A percentile compares a stretch with the other conserved stretches of the same genome.
Evolutionary conservation across 2,888 invertebrate species (phyloP).

Genomic region (Catocala nupta): DNA sequence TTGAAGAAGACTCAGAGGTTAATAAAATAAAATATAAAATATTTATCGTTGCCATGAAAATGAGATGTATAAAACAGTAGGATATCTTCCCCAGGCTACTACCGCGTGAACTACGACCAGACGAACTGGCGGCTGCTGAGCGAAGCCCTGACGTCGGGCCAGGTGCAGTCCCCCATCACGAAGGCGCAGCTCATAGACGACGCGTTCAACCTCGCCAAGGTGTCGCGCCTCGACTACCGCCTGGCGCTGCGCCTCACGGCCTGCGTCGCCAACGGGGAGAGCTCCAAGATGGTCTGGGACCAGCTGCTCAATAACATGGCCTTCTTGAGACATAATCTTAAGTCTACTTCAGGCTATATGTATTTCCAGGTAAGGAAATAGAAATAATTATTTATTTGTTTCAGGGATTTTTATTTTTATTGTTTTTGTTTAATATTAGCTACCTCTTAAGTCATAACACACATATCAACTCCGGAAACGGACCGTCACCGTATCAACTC

Average conservation of each 20-base stretch:
- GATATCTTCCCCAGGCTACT: slow-evolving; percentile 79
- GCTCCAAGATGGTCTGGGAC: slow-evolving; percentile 90
- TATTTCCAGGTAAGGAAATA: slow-evolving; percentile 75
- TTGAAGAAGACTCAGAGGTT: too few species aligned
- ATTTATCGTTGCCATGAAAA: too few species aligned
- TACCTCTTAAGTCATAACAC: too few species aligned
- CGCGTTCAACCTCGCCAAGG: slow-evolving; percentile 89
- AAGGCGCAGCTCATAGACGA: slow-evolving; percentile 92
- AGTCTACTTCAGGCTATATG: slow-evolving; percentile 81
- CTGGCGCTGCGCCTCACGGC: slow-evolving; percentile 89
- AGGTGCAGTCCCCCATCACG: slow-evolving; percentile 86
- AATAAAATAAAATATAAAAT: too few species aligned
- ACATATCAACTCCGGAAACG: too few species aligned
- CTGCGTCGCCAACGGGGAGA: slow-evolving; percentile 88
- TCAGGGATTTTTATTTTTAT: too few species aligned
- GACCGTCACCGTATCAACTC: too few species aligned
- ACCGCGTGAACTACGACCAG: slow-evolving; percentile 88
- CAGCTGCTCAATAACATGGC: slow-evolving; percentile 87
- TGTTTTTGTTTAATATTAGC: too few species aligned
- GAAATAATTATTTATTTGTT: too few species aligned
- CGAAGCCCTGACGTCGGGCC: slow-evolving; percentile 81
- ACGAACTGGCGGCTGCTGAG: slow-evolving; percentile 87
- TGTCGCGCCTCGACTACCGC: slow-evolving; percentile 86
- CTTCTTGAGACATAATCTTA: slow-evolving; percentile 81
- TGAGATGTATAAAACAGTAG: too few species aligned